Conservation (phyloP, 2,797 vertebrate genomes). For the Girardinus metallicus region DNA sequence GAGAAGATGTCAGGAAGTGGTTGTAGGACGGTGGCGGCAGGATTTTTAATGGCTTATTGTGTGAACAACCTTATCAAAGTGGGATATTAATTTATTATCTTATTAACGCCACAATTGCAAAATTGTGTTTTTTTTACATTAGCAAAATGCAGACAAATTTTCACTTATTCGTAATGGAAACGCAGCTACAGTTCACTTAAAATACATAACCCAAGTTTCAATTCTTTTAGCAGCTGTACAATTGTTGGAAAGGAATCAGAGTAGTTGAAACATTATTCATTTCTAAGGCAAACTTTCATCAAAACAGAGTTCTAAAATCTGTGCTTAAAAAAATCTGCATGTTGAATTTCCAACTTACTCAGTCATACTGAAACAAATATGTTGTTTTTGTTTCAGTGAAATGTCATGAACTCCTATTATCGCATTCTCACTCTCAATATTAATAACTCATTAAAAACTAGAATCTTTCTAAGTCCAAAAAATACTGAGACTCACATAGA, state of each 20-base stretch:
- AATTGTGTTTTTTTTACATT: no score
- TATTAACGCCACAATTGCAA: no score
- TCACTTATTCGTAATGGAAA: no score
- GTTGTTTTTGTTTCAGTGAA: not conserved
- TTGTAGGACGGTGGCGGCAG: no score
- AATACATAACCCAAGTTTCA: not conserved
- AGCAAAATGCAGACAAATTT: no score
- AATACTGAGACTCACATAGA: not conserved
- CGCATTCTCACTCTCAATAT: not conserved
- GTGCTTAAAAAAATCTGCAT: not conserved
- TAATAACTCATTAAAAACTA: no score
- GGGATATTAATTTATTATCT: no score
- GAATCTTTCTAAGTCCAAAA: not conserved
- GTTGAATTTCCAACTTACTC: not conserved
- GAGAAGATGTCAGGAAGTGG: no score
- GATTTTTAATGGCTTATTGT: no score
- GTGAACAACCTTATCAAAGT: no score
- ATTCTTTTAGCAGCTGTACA: not conserved
- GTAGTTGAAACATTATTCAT: not conserved
- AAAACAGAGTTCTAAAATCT: not conserved
- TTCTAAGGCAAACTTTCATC: not conserved
- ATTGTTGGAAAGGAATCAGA: not conserved
- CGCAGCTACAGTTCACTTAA: not conserved
- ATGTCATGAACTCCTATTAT: not conserved
- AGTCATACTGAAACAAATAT: not conserved